Evolutionary conservation across 2,888 invertebrate genomes (phyloP).

Genomic region (Harpalus rufipes): DNA sequence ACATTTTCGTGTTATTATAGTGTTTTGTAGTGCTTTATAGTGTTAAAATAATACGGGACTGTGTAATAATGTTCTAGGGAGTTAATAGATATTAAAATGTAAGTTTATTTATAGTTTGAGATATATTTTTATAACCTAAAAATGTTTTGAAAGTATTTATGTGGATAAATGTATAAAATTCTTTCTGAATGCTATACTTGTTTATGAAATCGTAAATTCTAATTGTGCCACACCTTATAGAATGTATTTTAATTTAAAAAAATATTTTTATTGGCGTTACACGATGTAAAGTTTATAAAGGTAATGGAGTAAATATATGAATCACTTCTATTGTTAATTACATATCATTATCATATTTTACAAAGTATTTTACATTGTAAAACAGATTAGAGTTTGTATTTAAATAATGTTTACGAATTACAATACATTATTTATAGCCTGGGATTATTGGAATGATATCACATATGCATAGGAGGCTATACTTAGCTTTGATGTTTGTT

Average conservation of each 20-base stretch:
- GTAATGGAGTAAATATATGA: conserved; percentile 48
- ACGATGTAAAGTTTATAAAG: conserved; percentile 23
- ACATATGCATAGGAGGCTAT: background rate
- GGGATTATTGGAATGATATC: conserved; percentile 22
- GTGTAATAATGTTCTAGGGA: no score
- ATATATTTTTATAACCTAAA: background rate
- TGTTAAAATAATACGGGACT: no score
- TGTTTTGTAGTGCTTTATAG: no score
- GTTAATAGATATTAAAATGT: background rate
- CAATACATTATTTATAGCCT: conserved; percentile 9
- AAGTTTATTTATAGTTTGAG: background rate
- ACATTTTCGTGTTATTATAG: no score
- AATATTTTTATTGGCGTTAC: conserved; percentile 30
- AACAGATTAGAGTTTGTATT: conserved; percentile 40
- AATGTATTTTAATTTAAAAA: background rate
- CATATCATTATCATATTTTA: conserved; percentile 42
- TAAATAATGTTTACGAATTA: conserved; percentile 35
- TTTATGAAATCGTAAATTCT: conserved; percentile 32
- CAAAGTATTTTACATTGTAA: conserved; percentile 40
- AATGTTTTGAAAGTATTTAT: background rate
- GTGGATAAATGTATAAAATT: background rate
- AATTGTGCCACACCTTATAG: conserved; percentile 9
- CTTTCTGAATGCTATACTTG: background rate
- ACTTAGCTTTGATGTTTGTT: no score
- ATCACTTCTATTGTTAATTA: conserved; percentile 37